Evolutionary conservation across 2,888 invertebrate genomes (phyloP), one percentile per base, ranked within the genome.

Genomic region (Carabus problematicus): DNA sequence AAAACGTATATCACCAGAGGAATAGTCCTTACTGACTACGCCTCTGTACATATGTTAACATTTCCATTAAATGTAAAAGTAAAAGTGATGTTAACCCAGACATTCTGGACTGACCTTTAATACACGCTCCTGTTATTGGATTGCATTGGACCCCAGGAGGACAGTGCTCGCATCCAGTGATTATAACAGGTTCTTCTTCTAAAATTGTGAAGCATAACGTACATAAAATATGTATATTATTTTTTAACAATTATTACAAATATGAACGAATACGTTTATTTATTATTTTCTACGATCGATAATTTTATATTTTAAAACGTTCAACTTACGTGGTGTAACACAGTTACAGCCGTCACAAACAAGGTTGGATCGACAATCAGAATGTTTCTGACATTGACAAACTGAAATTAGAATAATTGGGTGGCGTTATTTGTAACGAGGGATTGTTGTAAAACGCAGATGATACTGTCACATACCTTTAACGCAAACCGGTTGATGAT

Each of bases 401-500:
- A 89, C 89, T 89, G 80, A 63, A 83, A 80, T 76, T 72, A 73
- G 74, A 49, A 42, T 14, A 52, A 18, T 52, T 29, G 6, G 6
- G 29, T 29, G 29, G 29, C n/a, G n/a, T n/a, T 29, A 29, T 29
- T 29, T 29, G 6, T 29, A 29, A 29, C 29, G 29, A 29, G 6
- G 6, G 6, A 29, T 29, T 29, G 29, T 29, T 29, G 29, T 52
- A 52, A 52, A 12, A 16, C 9, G 52, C 11, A 52, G 40, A 71
- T 64, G 70, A 40, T 29, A 29, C 29, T 29, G 6, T n/a, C 41
- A 49, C 47, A 76, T 84, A 91, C 94, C 92, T 85, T 89, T 90
- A 47, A 91, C 88, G 79, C 95, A 95, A 71, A 93, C 90, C 8
- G 94, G 91, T 78, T 91, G 90, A 80, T 95, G 95, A 76, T 92